Evolutionary conservation across 2,113 vertebrate genomes (phyloP).

Genomic region (Erinaceus europaeus): DNA sequence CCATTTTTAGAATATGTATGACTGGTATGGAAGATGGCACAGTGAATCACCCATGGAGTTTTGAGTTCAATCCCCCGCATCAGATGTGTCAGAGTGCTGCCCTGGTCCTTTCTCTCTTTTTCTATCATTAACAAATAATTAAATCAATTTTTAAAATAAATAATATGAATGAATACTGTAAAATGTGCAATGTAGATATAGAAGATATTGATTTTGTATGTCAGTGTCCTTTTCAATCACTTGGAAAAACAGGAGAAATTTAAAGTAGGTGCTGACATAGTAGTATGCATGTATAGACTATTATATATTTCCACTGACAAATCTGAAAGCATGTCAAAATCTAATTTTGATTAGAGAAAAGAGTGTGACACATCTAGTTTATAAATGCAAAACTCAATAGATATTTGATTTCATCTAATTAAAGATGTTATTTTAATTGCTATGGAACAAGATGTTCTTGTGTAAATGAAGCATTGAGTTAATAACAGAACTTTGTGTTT

Average conservation of each 20-base stretch:
- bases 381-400: conserved; percentile 64
- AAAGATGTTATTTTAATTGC: conserved; percentile 75
- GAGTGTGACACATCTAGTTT: conserved; percentile 46
- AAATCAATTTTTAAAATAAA: no score
- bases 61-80: no score
- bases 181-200: background rate
- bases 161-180: background rate
- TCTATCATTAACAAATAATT: no score
- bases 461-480: conserved; percentile 67
- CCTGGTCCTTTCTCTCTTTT: no score
- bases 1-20: no score
- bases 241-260: background rate
- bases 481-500: conserved; percentile 71
- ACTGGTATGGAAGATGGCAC: no score
- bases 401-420: conserved; percentile 76
- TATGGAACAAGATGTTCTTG: conserved; percentile 66
- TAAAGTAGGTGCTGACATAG: conserved; percentile 8
- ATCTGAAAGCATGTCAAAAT: conserved; percentile 58
- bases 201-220: background rate
- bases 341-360: conserved; percentile 57
- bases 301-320: conserved; percentile 38
- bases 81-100: no score
- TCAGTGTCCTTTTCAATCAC: background rate
- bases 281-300: conserved; percentile 11
- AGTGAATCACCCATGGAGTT: no score